These are phyloP conservation scores for Sepioteuthis lessoniana DNA, from an alignment of 2,888 invertebrate genomes.

Conservation along the genomic window DNA sequence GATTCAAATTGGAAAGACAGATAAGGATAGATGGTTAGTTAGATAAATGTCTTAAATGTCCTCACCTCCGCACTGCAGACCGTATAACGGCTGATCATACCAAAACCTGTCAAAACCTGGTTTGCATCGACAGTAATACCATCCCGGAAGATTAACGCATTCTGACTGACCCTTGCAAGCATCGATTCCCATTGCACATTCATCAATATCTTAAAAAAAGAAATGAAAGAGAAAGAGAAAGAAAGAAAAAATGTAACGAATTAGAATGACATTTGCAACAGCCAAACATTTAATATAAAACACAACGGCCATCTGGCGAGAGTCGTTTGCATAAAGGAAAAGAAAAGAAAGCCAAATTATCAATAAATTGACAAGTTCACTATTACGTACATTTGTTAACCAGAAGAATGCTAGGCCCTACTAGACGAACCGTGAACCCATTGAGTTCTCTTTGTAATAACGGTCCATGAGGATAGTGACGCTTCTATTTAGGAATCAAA, in stretches of 20 bases:
- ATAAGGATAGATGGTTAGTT: not conserved
- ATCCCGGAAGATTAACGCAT: conserved; percentile 88
- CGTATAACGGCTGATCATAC: conserved; percentile 73
- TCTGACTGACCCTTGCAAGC: conserved; percentile 85
- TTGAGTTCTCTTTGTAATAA: too few relatives aligned
- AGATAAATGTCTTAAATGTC: not conserved
- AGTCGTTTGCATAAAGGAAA: too few relatives aligned
- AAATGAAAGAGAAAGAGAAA: conserved; percentile 56
- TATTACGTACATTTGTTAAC: too few relatives aligned
- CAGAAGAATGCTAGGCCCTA: too few relatives aligned
- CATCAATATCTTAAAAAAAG: conserved; percentile 93
- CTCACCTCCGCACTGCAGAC: conserved; percentile 52
- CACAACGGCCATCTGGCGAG: too few relatives aligned
- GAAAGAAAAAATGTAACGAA: not conserved
- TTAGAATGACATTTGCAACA: not conserved
- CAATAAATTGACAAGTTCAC: too few relatives aligned
- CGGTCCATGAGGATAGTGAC: too few relatives aligned
- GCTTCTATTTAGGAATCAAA: too few relatives aligned
- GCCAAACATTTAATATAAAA: too few relatives aligned
- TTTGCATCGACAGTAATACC: conserved; percentile 79
- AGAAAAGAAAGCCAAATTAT: too few relatives aligned
- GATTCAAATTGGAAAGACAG: not conserved
- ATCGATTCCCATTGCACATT: conserved; percentile 83
- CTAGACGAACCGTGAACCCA: too few relatives aligned
- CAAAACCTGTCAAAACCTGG: conserved; percentile 81